Percentiles rank a stretch among this genome's conserved stretches.
These are phyloP conservation scores for Neocrepidodera transversa DNA, from an alignment of 2,888 invertebrate species.

Conservation along the genomic window DNA sequence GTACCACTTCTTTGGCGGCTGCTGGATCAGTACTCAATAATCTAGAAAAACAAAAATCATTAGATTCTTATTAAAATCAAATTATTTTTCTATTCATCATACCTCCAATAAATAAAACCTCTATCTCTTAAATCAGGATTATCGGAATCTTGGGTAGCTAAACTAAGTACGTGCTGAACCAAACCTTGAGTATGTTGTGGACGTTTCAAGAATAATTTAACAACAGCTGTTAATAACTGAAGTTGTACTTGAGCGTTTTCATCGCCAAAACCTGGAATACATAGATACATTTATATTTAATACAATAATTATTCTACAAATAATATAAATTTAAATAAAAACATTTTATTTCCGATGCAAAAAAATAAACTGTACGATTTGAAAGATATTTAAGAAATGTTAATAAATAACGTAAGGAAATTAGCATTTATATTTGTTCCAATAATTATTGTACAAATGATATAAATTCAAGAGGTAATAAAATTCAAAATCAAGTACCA, in stretches of 20 bases:
- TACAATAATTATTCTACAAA: too few species aligned
- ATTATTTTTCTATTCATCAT: not conserved
- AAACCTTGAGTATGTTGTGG: constrained; percentile 98
- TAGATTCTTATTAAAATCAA: not conserved
- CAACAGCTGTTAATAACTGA: constrained; percentile 96
- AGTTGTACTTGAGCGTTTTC: constrained; percentile 71
- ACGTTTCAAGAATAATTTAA: constrained; percentile 96
- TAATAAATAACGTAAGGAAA: too few species aligned
- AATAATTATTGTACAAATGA: too few species aligned
- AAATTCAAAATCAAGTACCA: too few species aligned
- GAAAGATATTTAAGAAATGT: too few species aligned
- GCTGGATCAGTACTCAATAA: constrained; percentile 98
- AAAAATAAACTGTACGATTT: too few species aligned
- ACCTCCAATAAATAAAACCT: constrained; percentile 99
- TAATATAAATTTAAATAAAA: too few species aligned
- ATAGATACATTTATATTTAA: not conserved
- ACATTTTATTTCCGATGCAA: too few species aligned
- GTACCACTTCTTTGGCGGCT: constrained; percentile 97
- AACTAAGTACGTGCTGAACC: constrained; percentile 92
- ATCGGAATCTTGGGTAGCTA: constrained; percentile 93
- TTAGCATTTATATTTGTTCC: too few species aligned
- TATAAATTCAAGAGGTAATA: too few species aligned
- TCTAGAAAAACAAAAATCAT: constrained; percentile 35
- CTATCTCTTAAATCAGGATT: constrained; percentile 98
- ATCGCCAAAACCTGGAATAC: constrained; percentile 52